Base-by-base conservation (phyloP, 1,140 invertebrate genomes). In the Trachymyrmex cornetzi region DNA sequence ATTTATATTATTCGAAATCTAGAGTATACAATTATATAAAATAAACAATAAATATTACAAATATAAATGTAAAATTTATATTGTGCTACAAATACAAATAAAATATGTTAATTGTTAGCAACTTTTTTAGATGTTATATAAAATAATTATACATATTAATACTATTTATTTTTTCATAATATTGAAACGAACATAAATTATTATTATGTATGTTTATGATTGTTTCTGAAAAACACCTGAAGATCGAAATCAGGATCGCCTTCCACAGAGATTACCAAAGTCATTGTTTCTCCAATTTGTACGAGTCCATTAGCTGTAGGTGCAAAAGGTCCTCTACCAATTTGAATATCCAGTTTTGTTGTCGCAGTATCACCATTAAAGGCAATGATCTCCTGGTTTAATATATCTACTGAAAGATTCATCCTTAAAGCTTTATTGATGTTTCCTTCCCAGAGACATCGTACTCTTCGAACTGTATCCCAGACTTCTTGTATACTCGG, bases 311-410 rank as follows among this genome's bases (percentile, higher is more conserved):
- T 97, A 0, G 97, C 97, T 59, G 97, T 95, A 19, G 96, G 96
- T 1, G 97, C 97, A 92, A 98, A 98, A 1, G 98, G 98, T 84
- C 98, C 98, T 93, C 96, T 96, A 4, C 98, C 98, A 55, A 97
- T 94, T 94, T 98, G 97, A 67, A 98, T 97, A 88, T 98, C 98
- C 57, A 98, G 94, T 90, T 97, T 96, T 4, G 98, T 98, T 90
- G 97, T 97, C 0, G 97, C 97, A 6, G 97, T 98, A 88, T 98
- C 98, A 3, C 98, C 98, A 89, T 97, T 97, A 94, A 98, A 98
- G 27, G 97, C 98, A 24, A 98, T 97, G n/a, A 97, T 97, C 90
- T 98, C 97, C 92, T 97, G 97, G 85, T 97, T 97, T 71, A 98
- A 93, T 97, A 98, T 98, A 30, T 97, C 98, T 1, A 98, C 97